These are phyloP conservation scores for Tragulus kanchil DNA, from an alignment of 2,113 vertebrate genomes.

Conservation along the genomic window DNA sequence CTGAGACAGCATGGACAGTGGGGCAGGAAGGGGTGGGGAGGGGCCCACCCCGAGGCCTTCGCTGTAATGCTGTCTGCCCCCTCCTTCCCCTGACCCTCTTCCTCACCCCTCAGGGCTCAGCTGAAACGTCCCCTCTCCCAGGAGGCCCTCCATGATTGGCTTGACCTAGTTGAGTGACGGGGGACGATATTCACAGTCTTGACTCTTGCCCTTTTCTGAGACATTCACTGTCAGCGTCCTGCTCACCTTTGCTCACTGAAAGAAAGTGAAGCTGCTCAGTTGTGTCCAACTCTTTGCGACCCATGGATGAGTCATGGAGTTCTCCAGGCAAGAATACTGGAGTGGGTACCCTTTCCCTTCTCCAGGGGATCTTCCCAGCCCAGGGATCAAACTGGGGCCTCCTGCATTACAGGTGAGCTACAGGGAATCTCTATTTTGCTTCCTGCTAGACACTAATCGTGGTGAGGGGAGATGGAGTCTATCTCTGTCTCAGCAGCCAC, in stretches of 20 bases:
- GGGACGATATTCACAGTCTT: not conserved
- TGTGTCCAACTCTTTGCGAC: too few relatives aligned
- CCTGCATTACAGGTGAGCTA: too few relatives aligned
- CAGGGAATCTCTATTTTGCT: not conserved
- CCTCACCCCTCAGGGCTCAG: not conserved
- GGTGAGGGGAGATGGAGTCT: not conserved
- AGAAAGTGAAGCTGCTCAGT: too few relatives aligned
- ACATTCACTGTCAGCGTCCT: not conserved
- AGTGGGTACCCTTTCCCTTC: too few relatives aligned
- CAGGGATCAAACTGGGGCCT: too few relatives aligned
- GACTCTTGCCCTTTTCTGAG: not conserved
- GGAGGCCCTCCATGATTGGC: not conserved
- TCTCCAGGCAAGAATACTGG: too few relatives aligned
- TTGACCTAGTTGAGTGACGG: not conserved
- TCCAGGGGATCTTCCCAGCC: too few relatives aligned
- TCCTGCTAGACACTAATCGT: not conserved
- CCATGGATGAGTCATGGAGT: too few relatives aligned
- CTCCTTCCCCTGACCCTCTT: not conserved
- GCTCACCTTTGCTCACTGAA: not conserved
- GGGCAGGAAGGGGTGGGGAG: not conserved
- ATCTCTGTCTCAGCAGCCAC: not conserved
- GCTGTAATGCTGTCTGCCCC: not conserved
- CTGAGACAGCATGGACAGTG: not conserved
- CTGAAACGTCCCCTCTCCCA: not conserved
- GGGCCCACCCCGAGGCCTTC: fast-evolving